A percentile compares a stretch with the other conserved stretches of the same genome.
These are phyloP conservation scores for Dendrocincla tyrannina DNA, from an alignment of 2,797 vertebrate genomes.

Conservation along the genomic window DNA sequence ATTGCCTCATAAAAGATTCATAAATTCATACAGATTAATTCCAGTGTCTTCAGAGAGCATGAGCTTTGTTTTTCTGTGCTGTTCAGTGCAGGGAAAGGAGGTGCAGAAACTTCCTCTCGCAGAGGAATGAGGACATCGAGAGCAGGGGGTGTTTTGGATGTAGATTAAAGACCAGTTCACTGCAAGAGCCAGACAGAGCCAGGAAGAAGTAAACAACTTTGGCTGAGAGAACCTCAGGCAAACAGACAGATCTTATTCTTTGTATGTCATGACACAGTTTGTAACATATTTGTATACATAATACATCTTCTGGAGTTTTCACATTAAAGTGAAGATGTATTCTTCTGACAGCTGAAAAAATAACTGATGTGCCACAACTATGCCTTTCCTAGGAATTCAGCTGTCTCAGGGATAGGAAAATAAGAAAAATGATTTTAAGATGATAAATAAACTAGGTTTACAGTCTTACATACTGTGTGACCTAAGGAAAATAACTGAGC, in stretches of 20 bases:
- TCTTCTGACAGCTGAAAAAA: background rate
- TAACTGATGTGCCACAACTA: background rate
- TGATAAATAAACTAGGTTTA: background rate
- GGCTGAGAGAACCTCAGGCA: background rate
- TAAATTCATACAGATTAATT: background rate
- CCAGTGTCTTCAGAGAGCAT: background rate
- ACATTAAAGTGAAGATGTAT: background rate
- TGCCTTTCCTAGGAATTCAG: background rate
- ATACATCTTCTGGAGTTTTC: conserved; percentile 20
- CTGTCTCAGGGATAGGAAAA: background rate
- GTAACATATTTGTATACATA: conserved; percentile 18
- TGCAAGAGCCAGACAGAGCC: background rate
- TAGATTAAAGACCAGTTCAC: background rate
- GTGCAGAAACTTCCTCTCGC: background rate
- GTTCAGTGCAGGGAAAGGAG: background rate
- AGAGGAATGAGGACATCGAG: background rate
- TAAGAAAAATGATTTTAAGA: background rate
- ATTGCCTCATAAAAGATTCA: background rate
- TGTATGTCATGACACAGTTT: background rate
- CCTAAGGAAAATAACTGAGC: background rate
- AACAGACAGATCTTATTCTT: background rate
- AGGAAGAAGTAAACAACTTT: background rate
- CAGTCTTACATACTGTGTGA: background rate
- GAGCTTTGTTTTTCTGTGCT: background rate
- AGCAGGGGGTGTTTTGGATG: background rate